Evolutionary conservation across 2,888 invertebrate species (phyloP).

Genomic region (Phengaris alcon): DNA sequence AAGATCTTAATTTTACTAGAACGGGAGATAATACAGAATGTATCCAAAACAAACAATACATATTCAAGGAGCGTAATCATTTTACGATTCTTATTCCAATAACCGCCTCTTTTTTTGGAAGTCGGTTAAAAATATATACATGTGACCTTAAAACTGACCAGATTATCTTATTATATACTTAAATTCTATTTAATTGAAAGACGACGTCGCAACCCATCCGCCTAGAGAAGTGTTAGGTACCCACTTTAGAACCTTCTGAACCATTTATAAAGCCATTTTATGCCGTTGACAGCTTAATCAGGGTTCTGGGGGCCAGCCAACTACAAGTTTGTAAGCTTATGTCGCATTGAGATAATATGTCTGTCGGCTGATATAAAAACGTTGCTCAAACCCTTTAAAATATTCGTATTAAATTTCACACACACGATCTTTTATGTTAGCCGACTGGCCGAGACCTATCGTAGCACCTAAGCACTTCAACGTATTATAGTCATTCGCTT

Average conservation of each 20-base stretch:
- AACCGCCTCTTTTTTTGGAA: too few relatives aligned
- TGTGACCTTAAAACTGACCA: too few relatives aligned
- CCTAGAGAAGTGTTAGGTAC: not conserved
- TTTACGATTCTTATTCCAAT: too few relatives aligned
- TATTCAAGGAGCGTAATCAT: too few relatives aligned
- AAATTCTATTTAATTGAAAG: not conserved
- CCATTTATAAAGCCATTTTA: not conserved
- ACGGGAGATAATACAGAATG: too few relatives aligned
- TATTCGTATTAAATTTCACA: not conserved
- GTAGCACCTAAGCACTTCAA: not conserved
- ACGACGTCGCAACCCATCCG: not conserved
- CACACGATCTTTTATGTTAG: not conserved
- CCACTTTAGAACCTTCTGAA: not conserved
- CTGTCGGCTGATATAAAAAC: not conserved
- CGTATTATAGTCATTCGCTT: too few relatives aligned
- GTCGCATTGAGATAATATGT: not conserved
- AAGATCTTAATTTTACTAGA: too few relatives aligned
- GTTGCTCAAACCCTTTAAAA: not conserved
- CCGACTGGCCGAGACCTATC: not conserved
- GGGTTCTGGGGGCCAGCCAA: not conserved
- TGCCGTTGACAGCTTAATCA: conserved; percentile 10
- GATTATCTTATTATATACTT: too few relatives aligned
- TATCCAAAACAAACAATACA: too few relatives aligned
- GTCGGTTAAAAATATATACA: too few relatives aligned
- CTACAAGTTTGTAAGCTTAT: not conserved